Evolutionary conservation across 2,113 vertebrate species (phyloP), one percentile per base, ranked within the genome.

Genomic region (Nesogale talazaci): DNA sequence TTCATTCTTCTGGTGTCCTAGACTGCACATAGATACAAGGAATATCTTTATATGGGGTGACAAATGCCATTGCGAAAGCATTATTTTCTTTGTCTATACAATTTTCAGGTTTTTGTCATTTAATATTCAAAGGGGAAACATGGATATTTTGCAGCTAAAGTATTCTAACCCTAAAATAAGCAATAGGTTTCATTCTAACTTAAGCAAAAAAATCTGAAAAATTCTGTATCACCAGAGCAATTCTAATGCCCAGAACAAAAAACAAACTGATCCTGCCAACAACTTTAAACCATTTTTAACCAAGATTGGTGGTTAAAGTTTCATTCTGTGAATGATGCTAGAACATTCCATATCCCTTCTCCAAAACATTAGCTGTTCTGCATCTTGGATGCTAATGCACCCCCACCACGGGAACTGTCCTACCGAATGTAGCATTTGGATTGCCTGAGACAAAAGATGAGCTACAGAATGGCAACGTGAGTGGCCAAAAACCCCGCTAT

Each of bases 381-480:
- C 27, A 38, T 75, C 84, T 3, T 0, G 1, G 42, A 19, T 67
- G 42, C n/a, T 72, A 59, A 76, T 83, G 52, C 42, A 52, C 29
- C 22, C 81, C 74, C 8, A 86, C 56, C 74, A 57, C 65, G 88
- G 83, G 29, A 91, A 77, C 29, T 84, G 52, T 3, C 36, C 36
- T 92, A 70, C 46, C 16, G 70, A 93, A 92, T 40, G 76, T 9
- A 86, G 69, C 46, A 65, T 88, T 92, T 89, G 11, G 91, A 75
- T 63, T 78, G 77, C 77, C 82, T 75, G 65, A 89, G 89, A 86
- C 36, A 89, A 90, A 83, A 86, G 42, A 42, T 34, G 16, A 65
- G n/a, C 38, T 67, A 23, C 34, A 38, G 11, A n/a, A 40, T 38
- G 72, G 36, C 52, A 88, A 59, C 23, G 12, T 34, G 56, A 94